Evolutionary conservation across 2,888 invertebrate species (phyloP).

Genomic region (Venustoraphidia nigricollis): DNA sequence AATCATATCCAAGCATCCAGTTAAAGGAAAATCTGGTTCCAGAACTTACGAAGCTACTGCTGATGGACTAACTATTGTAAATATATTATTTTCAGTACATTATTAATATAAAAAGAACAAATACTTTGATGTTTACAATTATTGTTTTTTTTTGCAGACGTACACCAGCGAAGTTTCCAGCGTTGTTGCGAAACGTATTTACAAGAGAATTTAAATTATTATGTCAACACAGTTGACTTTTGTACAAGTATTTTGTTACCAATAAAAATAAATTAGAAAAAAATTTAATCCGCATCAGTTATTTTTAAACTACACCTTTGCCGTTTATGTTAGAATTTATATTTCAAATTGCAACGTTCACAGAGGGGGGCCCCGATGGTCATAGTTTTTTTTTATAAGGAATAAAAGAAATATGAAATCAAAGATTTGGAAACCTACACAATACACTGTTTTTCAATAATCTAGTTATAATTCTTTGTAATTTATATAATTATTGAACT

Average conservation of each 20-base stretch:
- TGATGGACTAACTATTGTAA: conserved; percentile 22
- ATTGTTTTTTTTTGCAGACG: background rate
- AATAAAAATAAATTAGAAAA: no score
- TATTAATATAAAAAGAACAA: background rate
- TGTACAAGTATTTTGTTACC: background rate
- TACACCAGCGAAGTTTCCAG: background rate
- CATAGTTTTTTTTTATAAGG: no score
- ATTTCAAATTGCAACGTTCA: no score
- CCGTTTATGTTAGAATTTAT: no score
- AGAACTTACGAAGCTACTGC: conserved; percentile 29
- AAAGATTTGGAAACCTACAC: no score
- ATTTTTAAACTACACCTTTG: no score
- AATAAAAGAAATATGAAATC: no score
- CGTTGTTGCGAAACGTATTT: background rate
- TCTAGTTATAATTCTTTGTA: no score
- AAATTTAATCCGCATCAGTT: no score
- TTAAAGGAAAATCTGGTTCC: conserved; percentile 22
- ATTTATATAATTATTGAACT: no score
- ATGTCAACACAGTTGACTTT: conserved; percentile 1
- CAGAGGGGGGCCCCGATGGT: no score
- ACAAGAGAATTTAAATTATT: conserved; percentile 4
- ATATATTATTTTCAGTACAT: conserved; percentile 5
- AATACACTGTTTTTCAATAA: no score
- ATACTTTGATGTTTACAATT: background rate
- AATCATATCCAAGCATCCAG: conserved; percentile 25